phyloP scores from a whole-genome alignment of 2,113 vertebrate genomes.

The Neolamprologus caudopunctatus region DNA sequence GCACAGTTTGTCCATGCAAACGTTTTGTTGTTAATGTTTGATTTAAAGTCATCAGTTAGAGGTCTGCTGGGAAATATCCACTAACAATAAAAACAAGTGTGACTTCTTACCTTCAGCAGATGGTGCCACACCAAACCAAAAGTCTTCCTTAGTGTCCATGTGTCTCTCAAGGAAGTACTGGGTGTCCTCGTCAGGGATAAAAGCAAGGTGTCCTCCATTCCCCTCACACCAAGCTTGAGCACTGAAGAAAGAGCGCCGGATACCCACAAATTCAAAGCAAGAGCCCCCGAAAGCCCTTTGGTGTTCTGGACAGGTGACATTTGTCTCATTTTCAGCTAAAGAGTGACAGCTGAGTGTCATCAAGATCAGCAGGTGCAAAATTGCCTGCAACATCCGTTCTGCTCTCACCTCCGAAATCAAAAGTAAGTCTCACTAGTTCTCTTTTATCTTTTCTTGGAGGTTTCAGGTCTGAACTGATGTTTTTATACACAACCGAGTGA shows the following conservation, averaged over 20 bases:
- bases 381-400: background rate
- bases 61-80: background rate
- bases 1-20: background rate
- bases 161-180: slow-evolving; percentile 79
- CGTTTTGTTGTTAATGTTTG: background rate
- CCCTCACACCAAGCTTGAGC: slow-evolving; percentile 86
- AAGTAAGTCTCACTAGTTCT: background rate
- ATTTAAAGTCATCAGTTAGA: background rate
- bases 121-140: slow-evolving; percentile 78
- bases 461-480: background rate
- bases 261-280: slow-evolving; percentile 80
- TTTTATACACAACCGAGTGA: background rate
- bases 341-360: background rate
- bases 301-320: slow-evolving; percentile 60
- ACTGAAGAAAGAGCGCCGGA: slow-evolving; percentile 57
- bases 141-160: slow-evolving; percentile 68
- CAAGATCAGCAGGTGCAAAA: slow-evolving; percentile 31
- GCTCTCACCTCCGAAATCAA: background rate
- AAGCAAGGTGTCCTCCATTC: slow-evolving; percentile 81
- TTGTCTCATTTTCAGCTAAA: background rate
- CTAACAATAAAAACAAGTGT: background rate
- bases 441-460: background rate
- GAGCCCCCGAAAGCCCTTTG: slow-evolving; percentile 73
- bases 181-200: slow-evolving; percentile 75
- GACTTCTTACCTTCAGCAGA: slow-evolving; percentile 50